Conservation (phyloP, 1,140 invertebrate species). For the Hirudo medicinalis region DNA sequence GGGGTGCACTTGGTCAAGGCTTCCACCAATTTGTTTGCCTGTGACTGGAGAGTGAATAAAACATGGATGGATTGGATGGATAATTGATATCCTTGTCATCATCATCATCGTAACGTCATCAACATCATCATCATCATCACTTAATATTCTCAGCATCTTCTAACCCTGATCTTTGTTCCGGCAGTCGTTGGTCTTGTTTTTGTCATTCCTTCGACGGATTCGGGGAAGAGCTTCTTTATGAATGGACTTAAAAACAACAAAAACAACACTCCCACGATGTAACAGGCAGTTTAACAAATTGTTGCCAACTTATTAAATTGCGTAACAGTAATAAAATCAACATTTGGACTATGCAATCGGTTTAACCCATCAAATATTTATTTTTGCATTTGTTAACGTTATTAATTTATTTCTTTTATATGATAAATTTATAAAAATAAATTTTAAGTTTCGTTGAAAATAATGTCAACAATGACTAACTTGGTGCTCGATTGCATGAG, state of each 20-base stretch:
- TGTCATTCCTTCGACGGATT: slow-evolving; percentile 44
- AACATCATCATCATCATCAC: neutral
- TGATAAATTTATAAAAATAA: neutral
- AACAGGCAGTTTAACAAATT: no score
- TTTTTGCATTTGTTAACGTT: neutral
- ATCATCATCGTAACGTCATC: slow-evolving; percentile 6
- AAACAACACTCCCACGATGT: neutral
- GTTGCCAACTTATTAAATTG: no score
- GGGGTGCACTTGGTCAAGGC: slow-evolving; percentile 59
- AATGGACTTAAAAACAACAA: slow-evolving; percentile 46
- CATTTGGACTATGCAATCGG: neutral
- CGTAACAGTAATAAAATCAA: neutral
- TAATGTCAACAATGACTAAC: slow-evolving; percentile 40
- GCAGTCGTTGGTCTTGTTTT: slow-evolving; percentile 57
- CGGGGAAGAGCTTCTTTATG: slow-evolving; percentile 52
- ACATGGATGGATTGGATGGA: neutral
- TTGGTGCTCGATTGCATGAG: slow-evolving; percentile 59
- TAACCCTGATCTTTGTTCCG: slow-evolving; percentile 56
- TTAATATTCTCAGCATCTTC: neutral
- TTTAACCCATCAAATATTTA: neutral
- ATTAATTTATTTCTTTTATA: neutral
- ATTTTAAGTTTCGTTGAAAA: neutral
- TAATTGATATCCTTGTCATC: neutral
- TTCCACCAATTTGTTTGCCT: slow-evolving; percentile 57
- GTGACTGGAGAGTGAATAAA: slow-evolving; percentile 41